Evolutionary conservation across 2,113 vertebrate species (phyloP), one percentile per base, ranked within the genome.

Genomic region (Opisthocomus hoazin): DNA sequence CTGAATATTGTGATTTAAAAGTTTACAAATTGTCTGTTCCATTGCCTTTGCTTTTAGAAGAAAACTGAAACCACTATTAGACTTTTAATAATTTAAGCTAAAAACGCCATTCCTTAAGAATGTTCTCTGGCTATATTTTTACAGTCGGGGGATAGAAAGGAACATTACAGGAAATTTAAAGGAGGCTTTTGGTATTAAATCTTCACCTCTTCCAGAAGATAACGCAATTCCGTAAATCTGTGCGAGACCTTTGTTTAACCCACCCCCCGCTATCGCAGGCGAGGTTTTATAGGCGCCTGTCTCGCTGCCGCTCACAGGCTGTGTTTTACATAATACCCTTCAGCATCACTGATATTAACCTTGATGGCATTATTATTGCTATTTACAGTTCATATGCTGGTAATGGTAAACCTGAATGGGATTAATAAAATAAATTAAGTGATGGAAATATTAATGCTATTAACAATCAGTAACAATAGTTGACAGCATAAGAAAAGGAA

Each of bases 351-450:
- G 97, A 96, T 95, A 96, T 91, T 94, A 96, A 94, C 96, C 95
- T 96, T 41, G 69, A 95, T 97, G 95, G 93, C 93, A 95, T 96
- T 96, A 92, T 96, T 97, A 96, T 93, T 96, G 97, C 96, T 97
- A 70, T 98, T 97, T 97, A 96, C 93, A 95, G 90, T 94, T 97
- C 79, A 56, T 81, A 80, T 87, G 96, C 92, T 97, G 96, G 95
- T 48, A 94, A 97, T 76, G 87, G 94, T 95, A 96, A 98, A 94
- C 88, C 75, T 22, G 66, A 96, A 94, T 95, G 88, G 93, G 94
- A 95, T 98, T 97, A 97, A 98, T 97, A 97, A 97, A 97, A 96
- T 96, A 97, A 97, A 97, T 96, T 95, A 97, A 96, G 81, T 94
- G 97, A 95, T 96, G 94, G 95, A 97, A 96, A 97, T 98, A 97